Base-by-base conservation (phyloP, 2,888 invertebrate genomes). In the Tenthredo livida region DNA sequence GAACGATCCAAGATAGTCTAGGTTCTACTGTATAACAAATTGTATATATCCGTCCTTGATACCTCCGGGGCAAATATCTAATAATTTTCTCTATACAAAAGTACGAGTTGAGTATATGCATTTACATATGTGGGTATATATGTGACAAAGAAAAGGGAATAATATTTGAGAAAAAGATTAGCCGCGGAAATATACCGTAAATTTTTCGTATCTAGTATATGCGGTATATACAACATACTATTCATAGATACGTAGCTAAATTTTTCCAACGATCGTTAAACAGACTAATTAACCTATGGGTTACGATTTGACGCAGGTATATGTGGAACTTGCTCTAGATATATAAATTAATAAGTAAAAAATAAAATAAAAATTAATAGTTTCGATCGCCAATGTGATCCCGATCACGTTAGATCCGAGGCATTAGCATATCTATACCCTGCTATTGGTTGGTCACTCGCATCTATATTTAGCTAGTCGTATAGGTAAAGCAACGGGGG, bases 31-130 rank as follows among this genome's bases (percentile, higher is more conserved):
- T 54, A 54, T n/a, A 54, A 54, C 54, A 7, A 5, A 54, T 54
- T 54, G n/a, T 54, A 54, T 50, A 50, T n/a, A 54, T 54, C 54
- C 54, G 54, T 54, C 54, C 54, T 54, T 54, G 54, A 54, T 54
- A 54, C n/a, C 54, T n/a, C n/a, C 54, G 54, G n/a, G 54, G 54
- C 54, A 54, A 54, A 54, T 54, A 54, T 54, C 17, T 54, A 54
- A 6, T 54, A 54, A 54, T 54, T 54, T 54, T 7, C n/a, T n/a
- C n/a, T 7, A n/a, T 54, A 54, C 54, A n/a, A 54, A 54, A 54
- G n/a, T 54, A 54, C n/a, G n/a, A 54, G 54, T 54, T 2, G 6
- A 0, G 17, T 7, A n/a, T 54, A 54, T n/a, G 7, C n/a, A 54
- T 37, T 4, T 33, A 33, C 5, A 33, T 33, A 33, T 33, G 4